phyloP scores from a whole-genome alignment of 2,797 vertebrate genomes.

The Spondyliosoma cantharus region DNA sequence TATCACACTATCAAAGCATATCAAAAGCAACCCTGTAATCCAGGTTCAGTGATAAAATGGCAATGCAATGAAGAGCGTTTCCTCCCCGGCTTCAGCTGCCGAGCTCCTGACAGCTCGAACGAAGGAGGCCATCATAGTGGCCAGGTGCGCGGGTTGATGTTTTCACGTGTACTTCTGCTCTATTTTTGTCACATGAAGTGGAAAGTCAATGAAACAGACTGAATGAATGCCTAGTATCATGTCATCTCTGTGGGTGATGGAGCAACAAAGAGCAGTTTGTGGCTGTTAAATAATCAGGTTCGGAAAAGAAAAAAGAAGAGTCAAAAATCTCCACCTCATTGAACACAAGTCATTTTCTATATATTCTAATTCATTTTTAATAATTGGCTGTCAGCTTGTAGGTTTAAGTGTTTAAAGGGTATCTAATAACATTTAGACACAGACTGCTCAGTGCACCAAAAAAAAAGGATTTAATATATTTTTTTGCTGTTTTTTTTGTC shows the following conservation, averaged over 20 bases:
- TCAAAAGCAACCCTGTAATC: constrained; percentile 30
- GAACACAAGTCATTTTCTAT: background rate
- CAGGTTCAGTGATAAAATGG: constrained; percentile 29
- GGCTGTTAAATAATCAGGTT: background rate
- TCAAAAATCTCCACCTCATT: background rate
- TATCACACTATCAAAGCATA: constrained; percentile 41
- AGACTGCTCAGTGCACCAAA: background rate
- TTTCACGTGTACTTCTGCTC: background rate
- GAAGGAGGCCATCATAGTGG: background rate
- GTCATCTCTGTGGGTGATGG: background rate
- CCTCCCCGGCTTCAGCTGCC: constrained; percentile 15
- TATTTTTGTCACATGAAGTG: background rate
- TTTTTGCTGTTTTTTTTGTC: too few relatives aligned
- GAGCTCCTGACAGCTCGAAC: constrained; percentile 6
- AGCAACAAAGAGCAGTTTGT: background rate
- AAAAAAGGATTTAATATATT: too few relatives aligned
- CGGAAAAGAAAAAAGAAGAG: background rate
- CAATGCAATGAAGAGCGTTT: constrained; percentile 2
- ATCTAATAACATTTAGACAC: background rate
- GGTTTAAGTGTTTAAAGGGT: background rate
- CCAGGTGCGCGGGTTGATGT: background rate
- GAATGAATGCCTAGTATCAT: background rate
- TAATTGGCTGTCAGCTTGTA: background rate
- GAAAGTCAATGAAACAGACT: background rate
- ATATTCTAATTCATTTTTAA: too few relatives aligned